These are phyloP conservation scores for Sycophaga agraensis DNA, from an alignment of 1,140 invertebrate species.

Conservation along the genomic window DNA sequence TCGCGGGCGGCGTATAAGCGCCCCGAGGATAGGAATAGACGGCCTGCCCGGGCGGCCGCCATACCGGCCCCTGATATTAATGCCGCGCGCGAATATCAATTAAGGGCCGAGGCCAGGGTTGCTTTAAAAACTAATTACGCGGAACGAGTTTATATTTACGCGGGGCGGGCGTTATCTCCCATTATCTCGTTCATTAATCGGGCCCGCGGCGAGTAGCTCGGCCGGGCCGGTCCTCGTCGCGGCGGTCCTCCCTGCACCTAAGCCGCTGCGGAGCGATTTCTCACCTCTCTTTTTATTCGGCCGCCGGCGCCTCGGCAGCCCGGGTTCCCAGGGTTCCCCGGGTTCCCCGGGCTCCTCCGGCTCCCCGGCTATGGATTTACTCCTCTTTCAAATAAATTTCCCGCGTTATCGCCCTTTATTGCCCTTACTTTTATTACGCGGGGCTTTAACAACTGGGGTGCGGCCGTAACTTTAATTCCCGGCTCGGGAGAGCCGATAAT, in stretches of 20 bases:
- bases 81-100: constrained; percentile 19
- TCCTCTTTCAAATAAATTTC: constrained; percentile 24
- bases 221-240: neutral
- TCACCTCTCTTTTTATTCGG: constrained; percentile 18
- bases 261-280: constrained; percentile 18
- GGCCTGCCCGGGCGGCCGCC: too few relatives aligned
- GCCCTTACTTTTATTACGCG: constrained; percentile 17
- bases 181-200: constrained; percentile 27
- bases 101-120: neutral
- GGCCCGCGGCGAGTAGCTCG: neutral
- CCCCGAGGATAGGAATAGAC: too few relatives aligned
- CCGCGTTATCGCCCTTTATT: constrained; percentile 22
- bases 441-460: neutral
- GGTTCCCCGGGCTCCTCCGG: too few relatives aligned
- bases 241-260: neutral
- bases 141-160: constrained; percentile 8
- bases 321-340: neutral
- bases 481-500: constrained; percentile 11
- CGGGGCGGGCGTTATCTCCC: constrained; percentile 2
- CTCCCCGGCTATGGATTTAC: constrained; percentile 12
- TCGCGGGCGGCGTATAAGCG: too few relatives aligned
- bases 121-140: constrained; percentile 23
- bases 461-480: constrained; percentile 5
- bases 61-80: neutral
- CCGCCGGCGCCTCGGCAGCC: neutral